These are phyloP conservation scores for Pseudochaenichthys georgianus DNA, from an alignment of 2,797 vertebrate species.

Conservation along the genomic window DNA sequence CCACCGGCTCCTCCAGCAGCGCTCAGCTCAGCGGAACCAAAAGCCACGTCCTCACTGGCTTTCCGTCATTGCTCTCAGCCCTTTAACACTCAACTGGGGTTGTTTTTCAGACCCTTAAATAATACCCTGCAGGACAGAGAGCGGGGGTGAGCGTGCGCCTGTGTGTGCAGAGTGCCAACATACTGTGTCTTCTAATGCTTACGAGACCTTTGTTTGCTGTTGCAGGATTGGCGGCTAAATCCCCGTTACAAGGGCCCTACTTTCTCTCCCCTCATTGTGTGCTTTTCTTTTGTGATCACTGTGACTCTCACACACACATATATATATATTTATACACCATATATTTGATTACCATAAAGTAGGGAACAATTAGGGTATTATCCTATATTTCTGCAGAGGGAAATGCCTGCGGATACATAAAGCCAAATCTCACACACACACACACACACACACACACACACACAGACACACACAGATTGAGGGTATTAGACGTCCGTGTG, in stretches of 20 bases:
- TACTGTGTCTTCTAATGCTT: conserved; percentile 53
- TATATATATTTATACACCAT: conserved; percentile 2
- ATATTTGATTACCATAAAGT: conserved; percentile 22
- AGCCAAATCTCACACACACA: neutral
- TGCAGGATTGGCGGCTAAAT: conserved; percentile 62
- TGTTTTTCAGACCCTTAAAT: conserved; percentile 66
- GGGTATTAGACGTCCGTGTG: conserved; percentile 9
- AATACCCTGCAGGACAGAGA: conserved; percentile 59
- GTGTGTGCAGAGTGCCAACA: conserved; percentile 36
- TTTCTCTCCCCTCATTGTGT: conserved; percentile 47
- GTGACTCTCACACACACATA: conserved; percentile 24
- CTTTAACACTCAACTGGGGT: conserved; percentile 34
- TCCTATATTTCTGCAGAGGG: neutral
- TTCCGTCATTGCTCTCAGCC: conserved; percentile 31
- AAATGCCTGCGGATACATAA: conserved; percentile 16
- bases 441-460: conserved; percentile 15
- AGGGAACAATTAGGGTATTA: conserved; percentile 29
- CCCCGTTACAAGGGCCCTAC: conserved; percentile 48
- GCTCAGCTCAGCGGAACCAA: conserved; percentile 20
- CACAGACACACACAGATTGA: neutral
- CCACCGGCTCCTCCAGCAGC: neutral
- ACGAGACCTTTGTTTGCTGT: conserved; percentile 61
- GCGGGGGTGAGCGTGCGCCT: neutral
- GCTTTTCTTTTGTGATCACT: conserved; percentile 57
- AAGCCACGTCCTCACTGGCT: conserved; percentile 30